Percentiles rank a stretch among this genome's conserved stretches.
Conservation (phyloP, 2,888 invertebrate genomes). For the Abrostola tripartita region DNA sequence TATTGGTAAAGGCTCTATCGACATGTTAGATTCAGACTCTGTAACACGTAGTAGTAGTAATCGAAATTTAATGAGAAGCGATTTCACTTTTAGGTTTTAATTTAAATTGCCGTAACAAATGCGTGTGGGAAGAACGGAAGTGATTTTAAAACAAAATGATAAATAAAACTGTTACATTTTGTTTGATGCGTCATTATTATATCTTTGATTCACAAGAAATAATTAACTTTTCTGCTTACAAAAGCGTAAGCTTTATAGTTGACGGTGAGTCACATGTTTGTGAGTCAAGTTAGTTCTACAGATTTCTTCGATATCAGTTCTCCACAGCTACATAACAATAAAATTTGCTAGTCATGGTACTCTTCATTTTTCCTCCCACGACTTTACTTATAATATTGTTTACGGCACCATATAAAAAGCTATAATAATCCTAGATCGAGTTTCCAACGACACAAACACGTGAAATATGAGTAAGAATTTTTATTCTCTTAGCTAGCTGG, state of each 20-base stretch:
- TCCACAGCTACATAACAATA: constrained; percentile 51
- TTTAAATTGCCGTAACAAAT: not conserved
- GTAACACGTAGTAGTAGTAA: constrained; percentile 10
- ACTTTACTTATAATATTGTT: constrained; percentile 41
- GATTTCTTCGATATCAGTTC: constrained; percentile 36
- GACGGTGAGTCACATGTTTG: constrained; percentile 58
- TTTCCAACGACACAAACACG: constrained; percentile 41
- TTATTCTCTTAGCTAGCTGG: constrained; percentile 35
- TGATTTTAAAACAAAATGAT: not conserved
- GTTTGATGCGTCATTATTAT: constrained; percentile 28
- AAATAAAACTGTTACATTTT: not conserved
- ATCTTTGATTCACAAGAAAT: constrained; percentile 23
- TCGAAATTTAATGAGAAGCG: not conserved
- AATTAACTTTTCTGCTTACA: constrained; percentile 29
- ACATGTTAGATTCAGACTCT: constrained; percentile 5
- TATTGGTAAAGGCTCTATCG: constrained; percentile 40
- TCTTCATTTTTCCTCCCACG: constrained; percentile 51
- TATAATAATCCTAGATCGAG: constrained; percentile 38
- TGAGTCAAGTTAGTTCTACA: constrained; percentile 55
- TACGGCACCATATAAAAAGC: constrained; percentile 44
- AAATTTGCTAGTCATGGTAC: constrained; percentile 53
- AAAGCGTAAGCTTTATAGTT: constrained; percentile 40
- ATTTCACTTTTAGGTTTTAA: not conserved
- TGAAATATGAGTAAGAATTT: constrained; percentile 28
- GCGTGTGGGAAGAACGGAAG: not conserved